Conservation (phyloP, 2,797 vertebrate species). For the Peromyscus aztecus region DNA sequence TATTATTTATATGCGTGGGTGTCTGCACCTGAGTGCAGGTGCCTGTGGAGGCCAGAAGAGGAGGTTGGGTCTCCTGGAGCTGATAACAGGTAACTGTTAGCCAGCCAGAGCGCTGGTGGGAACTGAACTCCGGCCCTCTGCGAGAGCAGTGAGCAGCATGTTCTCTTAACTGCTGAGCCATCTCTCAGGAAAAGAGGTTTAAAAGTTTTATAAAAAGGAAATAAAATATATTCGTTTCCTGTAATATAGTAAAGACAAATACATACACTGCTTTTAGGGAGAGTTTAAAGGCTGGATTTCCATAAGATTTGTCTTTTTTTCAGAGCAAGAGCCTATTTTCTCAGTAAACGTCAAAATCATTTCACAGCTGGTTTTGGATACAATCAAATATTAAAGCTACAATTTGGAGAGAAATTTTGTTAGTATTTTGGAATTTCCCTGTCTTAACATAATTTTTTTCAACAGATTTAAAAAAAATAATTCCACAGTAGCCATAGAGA, state of each 20-base stretch:
- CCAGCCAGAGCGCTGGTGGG: no score
- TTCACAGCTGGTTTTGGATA: not conserved
- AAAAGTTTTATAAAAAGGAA: slow-evolving; percentile 5
- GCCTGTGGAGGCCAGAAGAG: not conserved
- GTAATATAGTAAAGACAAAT: slow-evolving; percentile 27
- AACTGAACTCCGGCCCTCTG: not conserved
- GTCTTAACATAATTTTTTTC: slow-evolving; percentile 45
- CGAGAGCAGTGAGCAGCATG: not conserved
- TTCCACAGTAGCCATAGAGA: not conserved
- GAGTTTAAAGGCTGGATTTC: not conserved
- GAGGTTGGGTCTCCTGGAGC: not conserved
- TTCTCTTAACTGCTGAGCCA: not conserved
- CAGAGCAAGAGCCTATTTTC: not conserved
- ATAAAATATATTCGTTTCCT: not conserved
- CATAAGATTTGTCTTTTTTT: slow-evolving; percentile 54
- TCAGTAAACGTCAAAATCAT: not conserved
- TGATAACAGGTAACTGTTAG: not conserved
- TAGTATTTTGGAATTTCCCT: slow-evolving; percentile 43
- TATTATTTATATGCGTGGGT: not conserved
- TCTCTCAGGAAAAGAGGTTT: slow-evolving; percentile 5
- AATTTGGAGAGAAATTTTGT: not conserved
- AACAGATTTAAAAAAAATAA: slow-evolving; percentile 15
- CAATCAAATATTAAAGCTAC: slow-evolving; percentile 3
- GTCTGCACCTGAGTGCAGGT: not conserved
- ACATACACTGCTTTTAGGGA: not conserved